Evolutionary conservation across 1,140 invertebrate species (phyloP), one percentile per base, ranked within the genome.

Genomic region (Chrysomallon squamiferum): DNA sequence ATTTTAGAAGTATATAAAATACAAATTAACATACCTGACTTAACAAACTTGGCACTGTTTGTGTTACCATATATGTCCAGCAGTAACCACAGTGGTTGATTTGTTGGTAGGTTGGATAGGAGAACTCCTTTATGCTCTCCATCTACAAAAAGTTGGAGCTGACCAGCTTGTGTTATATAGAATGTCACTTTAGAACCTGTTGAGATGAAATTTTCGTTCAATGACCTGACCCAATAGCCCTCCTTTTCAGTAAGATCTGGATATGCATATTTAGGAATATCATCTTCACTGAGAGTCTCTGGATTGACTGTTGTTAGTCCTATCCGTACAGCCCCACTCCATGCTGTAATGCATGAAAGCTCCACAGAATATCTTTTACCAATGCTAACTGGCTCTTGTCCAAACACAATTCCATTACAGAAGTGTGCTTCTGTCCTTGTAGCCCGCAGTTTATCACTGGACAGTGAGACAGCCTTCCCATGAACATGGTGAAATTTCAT

Each of bases 51-150:
- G 22, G 76, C 77, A 33, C 73, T 72, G 61, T 72, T 75, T 25
- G 84, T 86, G 69, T 83, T 85, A 38, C 85, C 85, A 75, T 86
- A 87, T 32, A 87, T 65, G 73, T 87, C 86, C 20, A 86, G 59
- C 6, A 85, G 11, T 1, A 84, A 63, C 84, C 85, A 87, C 41
- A 87, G 57, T n/a, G 69, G 73, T 35, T 73, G 73, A 20, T 80
- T 76, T 2, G 74, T 75, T 18, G 84, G 83, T 45, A 86, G 67
- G 25, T 74, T 71, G 43, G 68, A 59, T 22, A 87, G 69, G 18
- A 85, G 73, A 0, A 78, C 77, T 18, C 84, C 83, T 69, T 81
- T 84, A 60, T 86, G 79, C 47, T 84, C 74, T 60, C 77, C 80
- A 72, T 86, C 82, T 20, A 86, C 74, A 73, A 85, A 86, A 22